These are phyloP conservation scores for Bombus pyrosoma DNA, from an alignment of 1,140 invertebrate genomes.

Conservation along the genomic window DNA sequence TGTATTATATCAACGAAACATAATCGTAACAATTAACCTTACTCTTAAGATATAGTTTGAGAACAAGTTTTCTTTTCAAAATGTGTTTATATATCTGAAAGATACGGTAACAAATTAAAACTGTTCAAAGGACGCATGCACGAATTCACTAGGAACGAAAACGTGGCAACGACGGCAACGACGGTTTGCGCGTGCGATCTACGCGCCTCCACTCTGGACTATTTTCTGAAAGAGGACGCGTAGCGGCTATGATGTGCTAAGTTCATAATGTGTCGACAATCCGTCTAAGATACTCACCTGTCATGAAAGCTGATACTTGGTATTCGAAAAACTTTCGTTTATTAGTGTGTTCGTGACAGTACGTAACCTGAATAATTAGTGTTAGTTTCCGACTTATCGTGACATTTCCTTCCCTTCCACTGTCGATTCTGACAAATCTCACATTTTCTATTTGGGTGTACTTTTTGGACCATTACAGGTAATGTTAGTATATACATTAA, in stretches of 20 bases:
- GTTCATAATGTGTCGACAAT: constrained; percentile 23
- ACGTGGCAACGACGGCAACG: background rate
- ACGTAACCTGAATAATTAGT: constrained; percentile 14
- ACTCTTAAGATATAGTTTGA: background rate
- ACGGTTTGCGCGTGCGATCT: constrained; percentile 24
- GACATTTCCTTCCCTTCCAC: constrained; percentile 34
- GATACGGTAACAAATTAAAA: background rate
- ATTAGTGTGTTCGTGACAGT: constrained; percentile 33
- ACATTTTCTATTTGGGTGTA: constrained; percentile 18
- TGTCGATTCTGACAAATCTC: constrained; percentile 14
- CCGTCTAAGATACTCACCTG: constrained; percentile 6
- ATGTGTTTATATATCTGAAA: background rate
- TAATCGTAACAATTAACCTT: background rate
- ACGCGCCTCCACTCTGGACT: constrained; percentile 29
- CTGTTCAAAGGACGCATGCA: background rate
- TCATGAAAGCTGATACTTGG: constrained; percentile 26
- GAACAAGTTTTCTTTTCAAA: background rate
- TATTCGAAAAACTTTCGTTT: constrained; percentile 16
- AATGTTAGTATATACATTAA: background rate
- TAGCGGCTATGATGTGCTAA: background rate
- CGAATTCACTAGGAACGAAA: background rate
- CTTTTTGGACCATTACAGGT: constrained; percentile 35
- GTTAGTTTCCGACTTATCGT: constrained; percentile 17
- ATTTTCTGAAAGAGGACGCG: constrained; percentile 21
- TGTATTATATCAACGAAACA: background rate